Conservation (phyloP, 2,888 invertebrate genomes). For the Cyclophora punctaria region DNA sequence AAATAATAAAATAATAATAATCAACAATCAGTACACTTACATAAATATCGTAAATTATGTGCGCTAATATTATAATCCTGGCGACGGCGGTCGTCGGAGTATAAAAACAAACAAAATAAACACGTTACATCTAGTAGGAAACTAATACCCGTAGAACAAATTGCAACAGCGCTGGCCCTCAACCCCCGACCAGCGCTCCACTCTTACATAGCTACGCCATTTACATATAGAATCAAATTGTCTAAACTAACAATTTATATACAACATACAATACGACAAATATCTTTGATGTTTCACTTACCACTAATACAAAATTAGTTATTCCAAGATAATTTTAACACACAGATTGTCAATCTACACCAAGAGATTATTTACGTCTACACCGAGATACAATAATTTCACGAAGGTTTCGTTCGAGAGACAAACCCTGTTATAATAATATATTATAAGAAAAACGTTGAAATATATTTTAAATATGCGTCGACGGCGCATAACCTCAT, state of each 20-base stretch:
- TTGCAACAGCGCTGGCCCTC: slow-evolving; percentile 48
- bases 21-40: slow-evolving; percentile 64
- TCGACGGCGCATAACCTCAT: neutral
- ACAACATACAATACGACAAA: slow-evolving; percentile 15
- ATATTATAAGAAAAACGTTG: slow-evolving; percentile 1
- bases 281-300: slow-evolving; percentile 12
- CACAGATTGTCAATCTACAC: slow-evolving; percentile 3
- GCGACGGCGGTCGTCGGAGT: slow-evolving; percentile 40
- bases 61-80: slow-evolving; percentile 48
- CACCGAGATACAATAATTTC: slow-evolving; percentile 4
- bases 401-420: neutral
- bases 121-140: slow-evolving; percentile 70
- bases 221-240: slow-evolving; percentile 12
- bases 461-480: slow-evolving; percentile 1
- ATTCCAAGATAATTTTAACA: slow-evolving; percentile 8
- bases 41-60: slow-evolving; percentile 51
- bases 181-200: slow-evolving; percentile 14
- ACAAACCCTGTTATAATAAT: no score
- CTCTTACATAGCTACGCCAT: slow-evolving; percentile 5
- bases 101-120: slow-evolving; percentile 61
- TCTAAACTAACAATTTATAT: slow-evolving; percentile 17
- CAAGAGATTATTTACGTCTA: slow-evolving; percentile 1
- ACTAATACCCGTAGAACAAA: slow-evolving; percentile 76
- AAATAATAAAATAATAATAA: slow-evolving; percentile 70
- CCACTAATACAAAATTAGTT: slow-evolving; percentile 11